A percentile compares a stretch with the other conserved stretches of the same genome.
phyloP scores from a whole-genome alignment of 2,888 invertebrate genomes.

The Rugalucina vietnamica region DNA sequence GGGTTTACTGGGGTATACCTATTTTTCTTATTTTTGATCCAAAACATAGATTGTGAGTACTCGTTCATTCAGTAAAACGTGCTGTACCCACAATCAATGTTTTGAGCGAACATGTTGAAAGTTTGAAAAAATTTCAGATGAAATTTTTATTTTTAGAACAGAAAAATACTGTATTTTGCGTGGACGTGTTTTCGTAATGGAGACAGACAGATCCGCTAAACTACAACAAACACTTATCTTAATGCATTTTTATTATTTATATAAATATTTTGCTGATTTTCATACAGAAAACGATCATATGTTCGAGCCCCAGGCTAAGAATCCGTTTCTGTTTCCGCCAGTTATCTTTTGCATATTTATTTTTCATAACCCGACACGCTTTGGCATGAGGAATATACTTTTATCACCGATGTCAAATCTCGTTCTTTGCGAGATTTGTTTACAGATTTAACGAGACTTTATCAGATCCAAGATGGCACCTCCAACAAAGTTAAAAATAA shows the following conservation, averaged over 20 bases:
- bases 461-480: neutral
- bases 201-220: neutral
- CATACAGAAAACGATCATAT: neutral
- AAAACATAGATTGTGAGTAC: too few relatives aligned
- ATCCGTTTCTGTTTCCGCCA: neutral
- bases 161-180: too few relatives aligned
- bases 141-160: too few relatives aligned
- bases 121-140: too few relatives aligned
- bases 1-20: too few relatives aligned
- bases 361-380: conserved; percentile 7
- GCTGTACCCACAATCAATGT: too few relatives aligned
- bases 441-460: neutral
- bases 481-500: neutral
- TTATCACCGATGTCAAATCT: neutral
- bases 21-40: too few relatives aligned
- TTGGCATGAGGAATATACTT: neutral
- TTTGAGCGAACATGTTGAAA: too few relatives aligned
- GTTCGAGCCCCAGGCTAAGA: neutral
- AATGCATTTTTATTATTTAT: neutral
- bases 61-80: too few relatives aligned
- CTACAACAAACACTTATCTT: neutral
- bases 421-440: neutral
- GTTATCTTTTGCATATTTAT: neutral
- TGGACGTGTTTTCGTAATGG: too few relatives aligned
- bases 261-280: conserved; percentile 8